Conservation (phyloP, 2,888 invertebrate genomes). For the Oscheius sp. region DNA sequence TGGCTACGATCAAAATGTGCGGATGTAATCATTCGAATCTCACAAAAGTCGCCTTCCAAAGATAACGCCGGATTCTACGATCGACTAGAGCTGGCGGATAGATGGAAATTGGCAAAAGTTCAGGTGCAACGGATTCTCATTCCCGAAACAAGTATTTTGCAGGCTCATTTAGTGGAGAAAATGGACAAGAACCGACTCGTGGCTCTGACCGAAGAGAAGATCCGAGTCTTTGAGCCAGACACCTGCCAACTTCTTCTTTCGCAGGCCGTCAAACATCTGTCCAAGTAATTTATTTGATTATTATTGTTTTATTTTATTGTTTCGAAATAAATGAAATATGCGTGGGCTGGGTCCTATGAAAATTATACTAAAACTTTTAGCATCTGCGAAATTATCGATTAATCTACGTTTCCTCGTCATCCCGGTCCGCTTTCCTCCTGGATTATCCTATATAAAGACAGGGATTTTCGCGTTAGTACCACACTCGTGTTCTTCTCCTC, state of each 20-base stretch:
- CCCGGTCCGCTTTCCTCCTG: too few relatives aligned
- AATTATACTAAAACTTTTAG: too few relatives aligned
- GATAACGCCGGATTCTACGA: conserved; percentile 31
- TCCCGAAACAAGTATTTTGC: neutral
- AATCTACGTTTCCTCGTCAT: too few relatives aligned
- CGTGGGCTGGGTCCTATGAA: too few relatives aligned
- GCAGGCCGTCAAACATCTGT: conserved; percentile 33
- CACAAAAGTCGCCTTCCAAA: conserved; percentile 29
- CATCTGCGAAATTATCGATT: too few relatives aligned
- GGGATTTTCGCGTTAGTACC: too few relatives aligned
- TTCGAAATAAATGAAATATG: too few relatives aligned
- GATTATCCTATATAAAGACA: too few relatives aligned
- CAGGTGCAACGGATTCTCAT: neutral
- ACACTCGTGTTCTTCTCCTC: too few relatives aligned
- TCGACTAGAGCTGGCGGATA: conserved; percentile 26
- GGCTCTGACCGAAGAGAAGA: conserved; percentile 26
- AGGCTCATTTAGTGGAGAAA: conserved; percentile 35
- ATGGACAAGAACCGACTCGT: conserved; percentile 29
- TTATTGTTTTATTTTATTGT: too few relatives aligned
- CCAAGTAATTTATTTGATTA: neutral
- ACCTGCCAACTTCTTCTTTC: conserved; percentile 36
- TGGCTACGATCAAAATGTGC: conserved; percentile 30
- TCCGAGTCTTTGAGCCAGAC: conserved; percentile 27
- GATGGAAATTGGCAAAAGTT: conserved; percentile 30
- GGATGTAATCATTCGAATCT: conserved; percentile 30